These are phyloP conservation scores for Cephus rjabovi DNA, from an alignment of 2,888 invertebrate genomes.

Conservation along the genomic window DNA sequence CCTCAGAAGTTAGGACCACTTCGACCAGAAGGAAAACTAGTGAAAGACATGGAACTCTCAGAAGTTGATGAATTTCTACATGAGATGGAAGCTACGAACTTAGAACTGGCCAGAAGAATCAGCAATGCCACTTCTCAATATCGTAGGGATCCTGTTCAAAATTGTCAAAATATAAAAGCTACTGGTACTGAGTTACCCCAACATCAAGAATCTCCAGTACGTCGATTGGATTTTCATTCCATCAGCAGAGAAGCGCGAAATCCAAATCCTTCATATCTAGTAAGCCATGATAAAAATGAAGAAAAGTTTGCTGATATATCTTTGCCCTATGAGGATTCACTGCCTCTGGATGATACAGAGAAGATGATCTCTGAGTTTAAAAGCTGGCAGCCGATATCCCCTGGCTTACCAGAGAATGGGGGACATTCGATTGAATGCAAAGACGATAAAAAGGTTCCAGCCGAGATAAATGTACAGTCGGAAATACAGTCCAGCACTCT, in stretches of 20 bases:
- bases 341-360: constrained; percentile 42
- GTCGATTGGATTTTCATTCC: constrained; percentile 35
- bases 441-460: neutral
- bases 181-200: neutral
- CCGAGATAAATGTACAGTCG: neutral
- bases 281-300: constrained; percentile 29
- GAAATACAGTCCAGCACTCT: neutral
- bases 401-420: neutral
- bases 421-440: neutral
- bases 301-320: constrained; percentile 40
- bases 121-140: constrained; percentile 29
- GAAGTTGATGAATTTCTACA: constrained; percentile 65
- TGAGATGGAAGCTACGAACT: constrained; percentile 65
- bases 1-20: constrained; percentile 40
- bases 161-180: neutral
- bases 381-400: constrained; percentile 38
- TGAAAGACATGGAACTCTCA: constrained; percentile 57
- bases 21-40: constrained; percentile 29
- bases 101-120: constrained; percentile 54
- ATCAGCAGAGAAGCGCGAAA: constrained; percentile 21
- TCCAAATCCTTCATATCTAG: constrained; percentile 8
- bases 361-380: constrained; percentile 50
- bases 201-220: constrained; percentile 5
- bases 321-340: constrained; percentile 42
- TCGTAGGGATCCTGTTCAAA: constrained; percentile 14